phyloP scores from a whole-genome alignment of 2,888 invertebrate genomes.

The Acronicta aceris region DNA sequence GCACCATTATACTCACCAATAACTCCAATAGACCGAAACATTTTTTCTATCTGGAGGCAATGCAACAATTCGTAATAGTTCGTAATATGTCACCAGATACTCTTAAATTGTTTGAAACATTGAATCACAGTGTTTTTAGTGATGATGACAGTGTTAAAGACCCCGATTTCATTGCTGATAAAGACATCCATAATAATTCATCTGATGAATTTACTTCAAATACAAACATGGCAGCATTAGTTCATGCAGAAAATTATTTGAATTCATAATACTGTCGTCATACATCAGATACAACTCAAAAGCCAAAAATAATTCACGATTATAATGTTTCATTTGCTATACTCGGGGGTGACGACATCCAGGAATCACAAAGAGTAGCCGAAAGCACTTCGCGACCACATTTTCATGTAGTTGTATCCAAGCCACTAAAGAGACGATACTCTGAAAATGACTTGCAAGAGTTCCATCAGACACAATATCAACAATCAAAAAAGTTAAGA shows the following conservation, averaged over 20 bases:
- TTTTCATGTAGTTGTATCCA: slow-evolving; percentile 1
- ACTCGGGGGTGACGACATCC: background rate
- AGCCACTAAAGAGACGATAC: slow-evolving; percentile 1
- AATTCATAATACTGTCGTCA: too few species aligned
- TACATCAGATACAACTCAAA: too few species aligned
- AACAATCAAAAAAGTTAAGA: slow-evolving; percentile 7
- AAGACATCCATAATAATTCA: slow-evolving; percentile 11
- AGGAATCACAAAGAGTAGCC: background rate
- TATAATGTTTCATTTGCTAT: too few species aligned
- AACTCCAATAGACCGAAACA: too few species aligned
- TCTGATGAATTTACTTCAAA: too few species aligned
- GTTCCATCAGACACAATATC: slow-evolving; percentile 3
- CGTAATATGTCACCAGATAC: slow-evolving; percentile 7
- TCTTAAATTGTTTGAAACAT: slow-evolving; percentile 14
- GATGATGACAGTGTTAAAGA: slow-evolving; percentile 22
- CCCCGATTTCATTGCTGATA: slow-evolving; percentile 11
- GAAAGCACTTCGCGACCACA: background rate
- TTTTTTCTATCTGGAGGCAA: too few species aligned
- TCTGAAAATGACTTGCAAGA: slow-evolving; percentile 12
- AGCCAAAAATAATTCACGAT: too few species aligned
- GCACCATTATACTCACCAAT: slow-evolving; percentile 9
- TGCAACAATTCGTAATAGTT: too few species aligned
- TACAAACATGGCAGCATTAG: too few species aligned
- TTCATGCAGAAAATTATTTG: too few species aligned
- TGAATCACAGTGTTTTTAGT: slow-evolving; percentile 11